Base-by-base conservation (phyloP, 2,888 invertebrate species). In the Microplitis manilae region DNA sequence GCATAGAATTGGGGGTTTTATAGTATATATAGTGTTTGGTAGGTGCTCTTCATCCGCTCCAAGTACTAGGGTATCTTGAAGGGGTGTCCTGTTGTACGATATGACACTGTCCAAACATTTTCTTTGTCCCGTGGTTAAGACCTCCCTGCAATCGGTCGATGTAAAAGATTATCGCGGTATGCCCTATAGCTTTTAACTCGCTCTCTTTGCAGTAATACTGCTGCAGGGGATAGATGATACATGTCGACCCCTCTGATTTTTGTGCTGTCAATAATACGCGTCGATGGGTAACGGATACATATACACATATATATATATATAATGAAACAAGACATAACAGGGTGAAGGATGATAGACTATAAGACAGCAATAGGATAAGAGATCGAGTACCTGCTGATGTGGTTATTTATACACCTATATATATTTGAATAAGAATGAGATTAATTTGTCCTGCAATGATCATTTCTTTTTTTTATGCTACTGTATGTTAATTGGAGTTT, bases 21-120 rank as follows among this genome's bases (percentile, higher is more conserved):
- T 69, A 76, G 77, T 64, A 41, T 40, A 67, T 64, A 41, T 40
- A 67, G 74, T 50, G 67, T 74, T 76, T 72, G 75, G 77, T 67
- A 73, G 59, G 69, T 50, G 50, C 17, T 72, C 71, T 75, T 69
- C 76, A 69, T 68, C 70, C 61, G 74, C 50, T 50, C 70, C 65
- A 73, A 73, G 15, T 20, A 62, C 62, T 7, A 62, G 62, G 62
- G 62, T 62, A 62, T 65, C n/a, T 39, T 39, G 40, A 79, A 80
- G 83, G 86, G 84, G 82, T 82, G 83, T 83, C 84, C 83, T 85
- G 81, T 84, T 86, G 84, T 85, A 85, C 84, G 85, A 86, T 84
- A 87, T 87, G 89, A 89, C 89, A 89, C 88, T 89, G 89, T 89
- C 88, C 89, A 89, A 89, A 89, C 88, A 89, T 89, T 89, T 89